Evolutionary conservation across 2,113 vertebrate species (phyloP).

Genomic region (Alouatta palliata): DNA sequence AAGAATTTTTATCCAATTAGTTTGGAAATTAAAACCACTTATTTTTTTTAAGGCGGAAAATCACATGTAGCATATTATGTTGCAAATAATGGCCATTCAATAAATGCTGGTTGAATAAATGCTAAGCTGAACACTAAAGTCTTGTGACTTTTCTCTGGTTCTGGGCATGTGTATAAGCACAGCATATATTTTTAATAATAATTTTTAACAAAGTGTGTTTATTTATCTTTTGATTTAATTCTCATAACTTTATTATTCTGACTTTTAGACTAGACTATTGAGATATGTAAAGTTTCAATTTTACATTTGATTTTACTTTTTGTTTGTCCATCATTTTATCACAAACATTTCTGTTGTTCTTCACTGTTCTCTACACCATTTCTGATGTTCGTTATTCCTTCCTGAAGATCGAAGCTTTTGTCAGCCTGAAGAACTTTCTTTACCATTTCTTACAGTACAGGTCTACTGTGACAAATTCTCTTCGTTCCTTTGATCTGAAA

Average conservation of each 20-base stretch:
- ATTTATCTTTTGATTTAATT: background rate
- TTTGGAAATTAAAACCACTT: conserved; percentile 48
- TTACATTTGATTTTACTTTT: background rate
- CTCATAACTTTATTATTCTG: conserved; percentile 4
- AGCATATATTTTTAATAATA: background rate
- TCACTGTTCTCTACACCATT: background rate
- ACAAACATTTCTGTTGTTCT: background rate
- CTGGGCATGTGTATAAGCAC: background rate
- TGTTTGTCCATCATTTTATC: conserved; percentile 31
- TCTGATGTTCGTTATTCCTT: background rate
- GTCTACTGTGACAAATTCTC: background rate
- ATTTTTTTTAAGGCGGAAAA: background rate
- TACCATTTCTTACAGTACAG: background rate
- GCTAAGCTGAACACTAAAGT: background rate
- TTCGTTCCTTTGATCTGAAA: background rate
- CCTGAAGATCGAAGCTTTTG: background rate
- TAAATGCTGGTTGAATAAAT: background rate
- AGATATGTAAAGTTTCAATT: background rate
- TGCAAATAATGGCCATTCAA: background rate
- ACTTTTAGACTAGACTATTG: background rate
- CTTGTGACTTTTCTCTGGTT: background rate
- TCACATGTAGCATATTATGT: background rate
- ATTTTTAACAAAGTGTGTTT: background rate
- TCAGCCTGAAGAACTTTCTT: background rate
- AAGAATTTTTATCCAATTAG: conserved; percentile 18